Percentiles rank a stretch among this genome's conserved stretches.
Evolutionary conservation across 2,888 invertebrate genomes (phyloP).

Genomic region (Melanostoma mellinum): DNA sequence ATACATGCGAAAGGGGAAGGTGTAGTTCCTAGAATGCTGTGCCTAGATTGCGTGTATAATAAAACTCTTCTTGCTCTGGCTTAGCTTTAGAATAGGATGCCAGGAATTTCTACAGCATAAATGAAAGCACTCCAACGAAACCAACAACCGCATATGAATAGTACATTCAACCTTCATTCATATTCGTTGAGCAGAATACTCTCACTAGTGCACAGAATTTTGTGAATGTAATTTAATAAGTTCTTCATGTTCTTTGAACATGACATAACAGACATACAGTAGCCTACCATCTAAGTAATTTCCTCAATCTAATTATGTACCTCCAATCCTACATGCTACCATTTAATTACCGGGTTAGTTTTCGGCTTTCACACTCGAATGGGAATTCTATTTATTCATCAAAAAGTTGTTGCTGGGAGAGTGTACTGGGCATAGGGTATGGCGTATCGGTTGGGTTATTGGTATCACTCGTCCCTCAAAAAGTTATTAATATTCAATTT

Average conservation of each 20-base stretch:
- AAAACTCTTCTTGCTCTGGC: too few relatives aligned
- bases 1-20: too few relatives aligned
- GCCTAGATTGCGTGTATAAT: too few relatives aligned
- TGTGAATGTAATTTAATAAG: background rate
- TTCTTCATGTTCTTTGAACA: background rate
- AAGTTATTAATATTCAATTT: slow-evolving; percentile 62
- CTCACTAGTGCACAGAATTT: background rate
- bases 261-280: slow-evolving; percentile 3
- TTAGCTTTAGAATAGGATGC: too few relatives aligned
- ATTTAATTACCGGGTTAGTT: slow-evolving; percentile 54
- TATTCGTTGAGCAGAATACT: too few relatives aligned
- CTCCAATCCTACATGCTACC: slow-evolving; percentile 3
- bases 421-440: slow-evolving; percentile 9
- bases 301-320: slow-evolving; percentile 38
- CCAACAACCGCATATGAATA: too few relatives aligned
- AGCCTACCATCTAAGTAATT: slow-evolving; percentile 8
- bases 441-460: background rate
- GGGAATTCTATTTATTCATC: slow-evolving; percentile 17
- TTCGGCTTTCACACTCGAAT: slow-evolving; percentile 39
- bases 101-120: too few relatives aligned
- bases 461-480: slow-evolving; percentile 14
- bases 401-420: slow-evolving; percentile 6
- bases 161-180: too few relatives aligned
- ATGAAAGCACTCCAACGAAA: too few relatives aligned
- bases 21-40: too few relatives aligned